Evolutionary conservation across 2,113 vertebrate genomes (phyloP).

Genomic region (Heterocephalus glaber): DNA sequence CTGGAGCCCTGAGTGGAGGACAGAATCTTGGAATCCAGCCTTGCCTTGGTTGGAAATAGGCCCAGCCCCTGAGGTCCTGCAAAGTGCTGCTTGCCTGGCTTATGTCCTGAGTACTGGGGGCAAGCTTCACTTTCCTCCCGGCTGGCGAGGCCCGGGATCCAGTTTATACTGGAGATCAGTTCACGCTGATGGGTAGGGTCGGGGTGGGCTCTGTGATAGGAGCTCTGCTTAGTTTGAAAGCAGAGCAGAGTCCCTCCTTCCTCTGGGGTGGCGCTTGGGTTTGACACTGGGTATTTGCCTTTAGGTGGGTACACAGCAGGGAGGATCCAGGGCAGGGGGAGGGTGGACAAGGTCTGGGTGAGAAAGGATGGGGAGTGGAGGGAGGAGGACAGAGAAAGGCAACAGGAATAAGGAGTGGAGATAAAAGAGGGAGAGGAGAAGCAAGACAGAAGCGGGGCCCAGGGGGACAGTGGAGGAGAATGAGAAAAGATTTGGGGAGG

Average conservation of each 20-base stretch:
- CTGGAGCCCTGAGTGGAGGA: neutral
- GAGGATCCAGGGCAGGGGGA: accelerated
- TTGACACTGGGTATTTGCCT: neutral
- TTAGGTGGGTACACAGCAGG: neutral
- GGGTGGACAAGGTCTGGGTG: accelerated
- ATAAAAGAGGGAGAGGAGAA: neutral
- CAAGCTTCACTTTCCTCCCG: neutral
- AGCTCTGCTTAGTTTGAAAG: neutral
- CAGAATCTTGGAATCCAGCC: neutral
- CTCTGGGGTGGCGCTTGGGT: neutral
- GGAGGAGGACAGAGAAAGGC: neutral
- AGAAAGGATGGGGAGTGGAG: neutral
- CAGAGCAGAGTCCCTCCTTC: neutral
- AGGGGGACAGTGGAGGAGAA: neutral
- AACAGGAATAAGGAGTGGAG: slow-evolving; percentile 5
- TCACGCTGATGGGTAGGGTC: neutral
- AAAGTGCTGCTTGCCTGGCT: neutral
- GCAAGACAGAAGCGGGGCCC: neutral
- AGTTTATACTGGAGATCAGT: neutral
- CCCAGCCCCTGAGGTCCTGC: neutral
- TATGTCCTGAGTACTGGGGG: neutral
- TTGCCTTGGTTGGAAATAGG: neutral
- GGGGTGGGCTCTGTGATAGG: neutral
- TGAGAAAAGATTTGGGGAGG: neutral
- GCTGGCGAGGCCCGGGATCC: neutral